Base-by-base conservation (phyloP, 2,888 invertebrate genomes). In the Penaeus monodon region DNA sequence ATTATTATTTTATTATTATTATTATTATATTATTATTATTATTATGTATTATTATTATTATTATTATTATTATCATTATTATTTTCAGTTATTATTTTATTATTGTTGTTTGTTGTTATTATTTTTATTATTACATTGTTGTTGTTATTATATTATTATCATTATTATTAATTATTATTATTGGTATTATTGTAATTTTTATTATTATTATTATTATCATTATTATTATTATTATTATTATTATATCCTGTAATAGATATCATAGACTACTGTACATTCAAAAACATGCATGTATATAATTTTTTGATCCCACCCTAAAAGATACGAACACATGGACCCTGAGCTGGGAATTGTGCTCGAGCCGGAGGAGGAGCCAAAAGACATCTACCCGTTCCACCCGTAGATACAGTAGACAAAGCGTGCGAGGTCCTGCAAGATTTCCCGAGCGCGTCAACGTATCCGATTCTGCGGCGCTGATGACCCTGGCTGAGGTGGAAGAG, bases 351-450 rank as follows among this genome's bases (percentile, higher is more conserved):
- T 89, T n/a, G 86, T 89, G 20, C 63, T 89, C 29, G 89, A 89
- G 81, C 88, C 89, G 49, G 76, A 80, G 38, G 80, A 87, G 14
- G 49, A 80, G 81, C 94, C 94, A 3, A 92, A 93, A 79, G 94
- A 95, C 89, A 93, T 95, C 82, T 96, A 96, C 91, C 94, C 95
- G 6, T 94, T 94, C 91, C 92, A 91, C 33, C 94, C 1, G 92
- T 96, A 20, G 93, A 94, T 93, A 94, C 88, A 88, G 90, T 49
- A 90, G 90, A 24, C 68, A 76, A 85, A 93, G 93, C 3, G 92
- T 95, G 2, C 93, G 93, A 91, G 96, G 0, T 96, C 96, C 8
- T 96, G 96, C 92, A 92, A 94, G 7, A 93, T 94, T 96, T 94
- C 91, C 90, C 8, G 94, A 94, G 1, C 93, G 96, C 63, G 93